Conservation (phyloP, 2,113 vertebrate species). For the Cynoglossus semilaevis region DNA sequence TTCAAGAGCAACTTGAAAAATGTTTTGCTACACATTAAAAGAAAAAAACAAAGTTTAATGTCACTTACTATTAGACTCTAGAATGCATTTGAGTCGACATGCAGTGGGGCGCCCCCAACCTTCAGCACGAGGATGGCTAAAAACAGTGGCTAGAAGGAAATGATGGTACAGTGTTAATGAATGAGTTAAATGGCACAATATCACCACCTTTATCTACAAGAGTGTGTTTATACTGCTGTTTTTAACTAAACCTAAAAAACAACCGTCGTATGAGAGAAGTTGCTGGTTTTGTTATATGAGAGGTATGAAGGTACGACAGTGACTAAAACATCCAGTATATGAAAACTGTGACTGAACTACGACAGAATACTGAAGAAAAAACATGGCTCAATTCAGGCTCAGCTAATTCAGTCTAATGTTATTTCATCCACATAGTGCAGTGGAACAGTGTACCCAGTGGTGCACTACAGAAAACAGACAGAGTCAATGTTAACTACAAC, state of each 20-base stretch:
- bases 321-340: conserved; percentile 10
- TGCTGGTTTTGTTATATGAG: conserved; percentile 11
- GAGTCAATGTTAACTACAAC: too few species aligned
- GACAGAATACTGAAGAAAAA: conserved; percentile 2
- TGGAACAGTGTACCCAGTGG: too few species aligned
- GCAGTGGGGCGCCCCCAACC: conserved; percentile 32
- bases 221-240: conserved; percentile 40
- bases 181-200: conserved; percentile 44
- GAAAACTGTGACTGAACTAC: background rate
- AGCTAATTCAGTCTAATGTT: too few species aligned
- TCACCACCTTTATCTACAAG: conserved; percentile 36
- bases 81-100: conserved; percentile 47
- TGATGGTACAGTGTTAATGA: conserved; percentile 32
- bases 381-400: too few species aligned
- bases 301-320: conserved; percentile 11
- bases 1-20: conserved; percentile 31
- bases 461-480: too few species aligned
- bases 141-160: conserved; percentile 26
- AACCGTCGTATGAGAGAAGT: conserved; percentile 18
- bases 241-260: conserved; percentile 37
- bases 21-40: conserved; percentile 12
- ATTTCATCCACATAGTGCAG: background rate
- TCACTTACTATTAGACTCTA: conserved; percentile 37
- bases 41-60: conserved; percentile 21
- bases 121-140: conserved; percentile 37